Conservation (phyloP, 2,797 vertebrate genomes). For the Okamejei kenojei region DNA sequence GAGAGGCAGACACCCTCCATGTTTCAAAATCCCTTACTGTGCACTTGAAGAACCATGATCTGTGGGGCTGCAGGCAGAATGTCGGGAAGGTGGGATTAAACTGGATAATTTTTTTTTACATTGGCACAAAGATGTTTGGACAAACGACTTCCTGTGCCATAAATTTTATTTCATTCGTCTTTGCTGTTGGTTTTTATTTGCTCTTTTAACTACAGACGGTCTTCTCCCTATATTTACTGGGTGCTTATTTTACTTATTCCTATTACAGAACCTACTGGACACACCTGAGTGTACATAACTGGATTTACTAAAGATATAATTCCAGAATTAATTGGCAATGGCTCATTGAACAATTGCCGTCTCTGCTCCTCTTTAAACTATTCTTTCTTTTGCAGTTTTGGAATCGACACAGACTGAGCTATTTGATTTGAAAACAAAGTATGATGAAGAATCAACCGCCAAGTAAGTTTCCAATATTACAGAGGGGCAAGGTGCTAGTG, state of each 20-base stretch:
- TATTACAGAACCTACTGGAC: background rate
- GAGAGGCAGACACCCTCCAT: no score
- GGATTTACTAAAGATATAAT: background rate
- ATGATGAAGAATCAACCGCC: constrained; percentile 93
- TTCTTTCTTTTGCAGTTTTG: constrained; percentile 69
- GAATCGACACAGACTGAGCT: constrained; percentile 95
- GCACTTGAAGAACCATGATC: no score
- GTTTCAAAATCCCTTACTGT: no score
- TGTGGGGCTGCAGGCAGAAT: no score
- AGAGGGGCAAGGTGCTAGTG: background rate
- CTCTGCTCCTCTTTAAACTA: background rate
- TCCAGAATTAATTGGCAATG: background rate
- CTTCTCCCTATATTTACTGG: background rate
- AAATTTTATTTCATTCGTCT: no score
- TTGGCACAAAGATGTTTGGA: no score
- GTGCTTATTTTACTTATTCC: background rate
- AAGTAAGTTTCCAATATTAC: constrained; percentile 69
- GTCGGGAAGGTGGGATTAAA: no score
- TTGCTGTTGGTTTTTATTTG: background rate
- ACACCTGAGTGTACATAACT: background rate
- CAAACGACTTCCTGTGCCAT: no score
- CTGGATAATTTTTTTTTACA: no score
- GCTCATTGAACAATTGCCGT: background rate
- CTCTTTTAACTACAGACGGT: background rate
- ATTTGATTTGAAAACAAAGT: constrained; percentile 98